Conservation (phyloP, 2,797 vertebrate species). For the Channa striata region DNA sequence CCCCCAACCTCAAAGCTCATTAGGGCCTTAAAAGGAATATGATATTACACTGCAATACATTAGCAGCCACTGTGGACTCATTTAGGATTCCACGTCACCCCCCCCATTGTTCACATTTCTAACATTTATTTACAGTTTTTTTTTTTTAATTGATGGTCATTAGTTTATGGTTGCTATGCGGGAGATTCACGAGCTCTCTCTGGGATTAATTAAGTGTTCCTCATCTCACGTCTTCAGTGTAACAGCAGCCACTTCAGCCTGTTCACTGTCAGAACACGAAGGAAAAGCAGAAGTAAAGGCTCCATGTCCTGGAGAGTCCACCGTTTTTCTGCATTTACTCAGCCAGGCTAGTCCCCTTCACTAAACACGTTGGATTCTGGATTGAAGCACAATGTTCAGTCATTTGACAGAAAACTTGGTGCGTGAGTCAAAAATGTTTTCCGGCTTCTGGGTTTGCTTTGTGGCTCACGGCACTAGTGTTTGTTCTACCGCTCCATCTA, state of each 20-base stretch:
- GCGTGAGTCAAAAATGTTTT: too few relatives aligned
- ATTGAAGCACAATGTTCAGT: too few relatives aligned
- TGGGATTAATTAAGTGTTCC: constrained; percentile 36
- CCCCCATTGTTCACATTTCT: not conserved
- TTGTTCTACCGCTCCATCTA: too few relatives aligned
- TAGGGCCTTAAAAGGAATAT: not conserved
- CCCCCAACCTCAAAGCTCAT: constrained; percentile 8
- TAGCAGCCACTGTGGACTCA: not conserved
- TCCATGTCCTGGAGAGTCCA: too few relatives aligned
- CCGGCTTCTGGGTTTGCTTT: too few relatives aligned
- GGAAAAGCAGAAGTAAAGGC: not conserved
- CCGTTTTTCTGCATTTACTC: too few relatives aligned
- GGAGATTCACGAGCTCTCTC: constrained; percentile 12
- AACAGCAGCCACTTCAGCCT: not conserved
- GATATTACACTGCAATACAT: not conserved
- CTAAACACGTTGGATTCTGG: too few relatives aligned
- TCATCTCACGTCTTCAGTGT: constrained; percentile 1
- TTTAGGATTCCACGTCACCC: not conserved
- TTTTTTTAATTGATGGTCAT: constrained; percentile 13
- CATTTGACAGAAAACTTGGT: too few relatives aligned
- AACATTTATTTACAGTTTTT: not conserved
- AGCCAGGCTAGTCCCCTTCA: too few relatives aligned
- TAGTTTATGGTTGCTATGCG: not conserved
- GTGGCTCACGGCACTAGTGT: too few relatives aligned
- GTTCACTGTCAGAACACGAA: not conserved